phyloP scores from a whole-genome alignment of 2,113 vertebrate species.

The Colaptes auratus region DNA sequence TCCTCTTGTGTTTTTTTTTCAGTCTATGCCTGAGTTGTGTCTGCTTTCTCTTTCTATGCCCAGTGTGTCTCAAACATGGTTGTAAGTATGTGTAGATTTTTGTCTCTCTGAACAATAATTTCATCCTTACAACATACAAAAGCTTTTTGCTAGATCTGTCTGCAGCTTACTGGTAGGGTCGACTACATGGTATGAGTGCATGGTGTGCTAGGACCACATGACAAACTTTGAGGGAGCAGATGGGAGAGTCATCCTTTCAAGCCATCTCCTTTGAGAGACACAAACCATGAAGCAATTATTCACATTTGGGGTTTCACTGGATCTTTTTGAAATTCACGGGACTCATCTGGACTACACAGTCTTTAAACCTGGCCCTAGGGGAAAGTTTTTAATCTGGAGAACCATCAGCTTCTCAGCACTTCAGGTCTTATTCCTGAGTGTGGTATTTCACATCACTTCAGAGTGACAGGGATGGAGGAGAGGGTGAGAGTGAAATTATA shows the following conservation, averaged over 20 bases:
- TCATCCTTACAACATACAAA: background rate
- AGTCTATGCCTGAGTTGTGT: background rate
- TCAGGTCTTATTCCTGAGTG: background rate
- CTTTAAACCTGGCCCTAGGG: background rate
- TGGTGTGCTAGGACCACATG: background rate
- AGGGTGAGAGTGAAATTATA: background rate
- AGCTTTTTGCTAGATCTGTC: background rate
- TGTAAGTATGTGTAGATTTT: background rate
- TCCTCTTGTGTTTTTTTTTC: no score
- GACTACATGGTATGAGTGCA: no score
- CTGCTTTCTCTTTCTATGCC: background rate
- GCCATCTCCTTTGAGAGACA: background rate
- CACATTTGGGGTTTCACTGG: background rate
- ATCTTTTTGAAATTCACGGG: background rate
- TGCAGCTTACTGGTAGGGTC: background rate
- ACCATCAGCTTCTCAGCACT: background rate
- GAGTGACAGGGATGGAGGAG: background rate
- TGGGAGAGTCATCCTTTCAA: background rate
- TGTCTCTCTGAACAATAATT: background rate
- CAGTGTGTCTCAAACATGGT: background rate
- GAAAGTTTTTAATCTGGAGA: background rate
- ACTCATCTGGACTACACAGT: fast-evolving
- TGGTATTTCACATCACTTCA: background rate
- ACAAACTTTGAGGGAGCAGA: background rate
- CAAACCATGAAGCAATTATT: background rate